Conservation (phyloP, 37 sponge, comb jelly and placozoan species). For the Aplysina aerophoba region DNA sequence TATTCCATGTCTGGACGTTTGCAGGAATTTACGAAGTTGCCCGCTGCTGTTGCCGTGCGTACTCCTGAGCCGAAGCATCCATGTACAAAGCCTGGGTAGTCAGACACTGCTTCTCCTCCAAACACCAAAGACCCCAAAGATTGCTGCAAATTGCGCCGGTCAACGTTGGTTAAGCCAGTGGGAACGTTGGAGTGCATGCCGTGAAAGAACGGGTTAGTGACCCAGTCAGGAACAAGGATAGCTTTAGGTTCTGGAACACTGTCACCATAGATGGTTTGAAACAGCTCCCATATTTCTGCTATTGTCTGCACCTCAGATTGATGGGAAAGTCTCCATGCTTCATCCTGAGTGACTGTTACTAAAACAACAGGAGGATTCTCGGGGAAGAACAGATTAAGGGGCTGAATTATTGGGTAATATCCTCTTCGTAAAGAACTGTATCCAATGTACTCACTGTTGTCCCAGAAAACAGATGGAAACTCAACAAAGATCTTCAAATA, state of each 20-base stretch:
- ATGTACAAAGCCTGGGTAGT: neutral
- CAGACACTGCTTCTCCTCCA: constrained; percentile 6
- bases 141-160: too few relatives aligned
- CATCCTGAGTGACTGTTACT: neutral
- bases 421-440: neutral
- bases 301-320: constrained; percentile 1
- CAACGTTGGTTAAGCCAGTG: neutral
- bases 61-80: constrained; percentile 14
- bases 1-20: neutral
- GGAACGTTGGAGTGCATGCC: constrained; percentile 18
- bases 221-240: constrained; percentile 29
- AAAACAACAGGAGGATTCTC: neutral
- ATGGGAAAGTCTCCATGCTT: neutral
- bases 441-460: constrained; percentile 8
- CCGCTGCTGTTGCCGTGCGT: neutral
- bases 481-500: constrained; percentile 33
- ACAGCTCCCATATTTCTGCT: constrained; percentile 10
- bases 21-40: neutral
- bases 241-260: constrained; percentile 8
- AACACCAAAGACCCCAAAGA: neutral
- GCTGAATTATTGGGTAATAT: constrained; percentile 32
- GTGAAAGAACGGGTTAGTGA: constrained; percentile 26
- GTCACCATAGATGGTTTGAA: constrained; percentile 8
- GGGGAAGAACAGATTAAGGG: neutral
- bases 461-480: constrained; percentile 19